phyloP scores from a whole-genome alignment of 2,888 invertebrate genomes.

The Amphipyra berbera region DNA sequence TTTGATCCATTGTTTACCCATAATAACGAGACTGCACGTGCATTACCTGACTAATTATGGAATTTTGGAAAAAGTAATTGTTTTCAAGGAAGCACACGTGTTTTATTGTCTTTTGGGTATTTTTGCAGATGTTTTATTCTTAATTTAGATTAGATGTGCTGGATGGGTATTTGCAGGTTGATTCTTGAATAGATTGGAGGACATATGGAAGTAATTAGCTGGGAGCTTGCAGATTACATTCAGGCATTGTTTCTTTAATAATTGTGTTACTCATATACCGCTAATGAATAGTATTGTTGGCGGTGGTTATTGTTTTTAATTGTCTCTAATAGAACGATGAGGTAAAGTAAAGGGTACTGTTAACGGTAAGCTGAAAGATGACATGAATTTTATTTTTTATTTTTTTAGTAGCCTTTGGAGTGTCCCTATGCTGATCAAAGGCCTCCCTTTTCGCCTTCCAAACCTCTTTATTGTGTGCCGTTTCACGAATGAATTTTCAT shows the following conservation, averaged over 20 bases:
- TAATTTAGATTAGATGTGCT: slow-evolving; percentile 25
- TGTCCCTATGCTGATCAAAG: no score
- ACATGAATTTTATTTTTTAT: no score
- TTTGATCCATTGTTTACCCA: slow-evolving; percentile 45
- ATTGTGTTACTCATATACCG: no score
- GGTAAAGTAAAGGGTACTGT: no score
- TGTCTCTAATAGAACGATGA: no score
- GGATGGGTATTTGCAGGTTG: slow-evolving; percentile 4
- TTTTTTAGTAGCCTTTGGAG: no score
- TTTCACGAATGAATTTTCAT: no score
- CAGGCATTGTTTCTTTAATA: neutral
- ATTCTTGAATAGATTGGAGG: slow-evolving; percentile 4
- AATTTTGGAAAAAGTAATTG: slow-evolving; percentile 6
- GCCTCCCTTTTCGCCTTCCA: no score
- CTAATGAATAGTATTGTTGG: no score
- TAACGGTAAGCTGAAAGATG: no score
- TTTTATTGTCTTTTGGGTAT: slow-evolving; percentile 19
- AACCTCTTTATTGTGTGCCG: no score
- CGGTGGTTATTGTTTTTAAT: no score
- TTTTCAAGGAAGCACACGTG: slow-evolving; percentile 34
- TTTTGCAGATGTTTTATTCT: slow-evolving; percentile 42
- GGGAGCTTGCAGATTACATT: neutral
- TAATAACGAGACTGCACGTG: slow-evolving; percentile 37
- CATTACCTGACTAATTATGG: slow-evolving; percentile 44
- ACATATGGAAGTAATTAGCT: slow-evolving; percentile 28